A percentile compares a stretch with the other conserved stretches of the same genome.
These are phyloP conservation scores for Carassius gibelio DNA, from an alignment of 2,113 vertebrate species.

Conservation along the genomic window DNA sequence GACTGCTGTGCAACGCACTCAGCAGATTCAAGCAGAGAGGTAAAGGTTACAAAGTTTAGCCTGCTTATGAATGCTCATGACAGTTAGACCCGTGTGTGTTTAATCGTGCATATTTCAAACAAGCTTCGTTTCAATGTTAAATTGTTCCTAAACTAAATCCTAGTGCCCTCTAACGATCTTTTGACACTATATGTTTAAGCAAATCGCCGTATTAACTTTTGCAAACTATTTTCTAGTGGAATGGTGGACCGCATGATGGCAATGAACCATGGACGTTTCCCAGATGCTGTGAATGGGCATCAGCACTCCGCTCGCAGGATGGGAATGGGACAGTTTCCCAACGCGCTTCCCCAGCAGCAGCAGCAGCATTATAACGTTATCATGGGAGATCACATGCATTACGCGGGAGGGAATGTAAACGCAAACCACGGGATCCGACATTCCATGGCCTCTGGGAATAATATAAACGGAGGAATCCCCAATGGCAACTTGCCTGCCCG, in stretches of 20 bases:
- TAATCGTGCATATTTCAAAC: neutral
- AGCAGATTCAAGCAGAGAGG: slow-evolving; percentile 45
- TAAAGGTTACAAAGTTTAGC: slow-evolving; percentile 44
- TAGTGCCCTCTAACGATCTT: neutral
- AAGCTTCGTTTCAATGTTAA: neutral
- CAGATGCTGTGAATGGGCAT: slow-evolving; percentile 82
- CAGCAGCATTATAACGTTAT: slow-evolving; percentile 80
- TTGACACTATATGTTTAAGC: neutral
- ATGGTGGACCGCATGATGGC: slow-evolving; percentile 91
- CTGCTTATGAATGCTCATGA: neutral
- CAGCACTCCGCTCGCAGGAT: slow-evolving; percentile 84
- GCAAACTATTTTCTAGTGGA: slow-evolving; percentile 62
- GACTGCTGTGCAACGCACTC: slow-evolving; percentile 34
- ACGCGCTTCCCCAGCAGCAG: slow-evolving; percentile 75
- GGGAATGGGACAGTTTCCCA: slow-evolving; percentile 84
- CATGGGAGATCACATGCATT: slow-evolving; percentile 86
- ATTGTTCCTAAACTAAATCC: neutral
- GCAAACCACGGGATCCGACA: slow-evolving; percentile 80
- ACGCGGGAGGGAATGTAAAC: slow-evolving; percentile 80
- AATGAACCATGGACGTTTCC: slow-evolving; percentile 89
- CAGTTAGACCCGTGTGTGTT: neutral
- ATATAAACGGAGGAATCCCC: slow-evolving; percentile 76
- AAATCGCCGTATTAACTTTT: slow-evolving; percentile 16
- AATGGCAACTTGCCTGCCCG: slow-evolving; percentile 77
- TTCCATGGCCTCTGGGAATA: slow-evolving; percentile 78